These are phyloP conservation scores for Periparus ater DNA, from an alignment of 2,797 vertebrate genomes.

Conservation along the genomic window DNA sequence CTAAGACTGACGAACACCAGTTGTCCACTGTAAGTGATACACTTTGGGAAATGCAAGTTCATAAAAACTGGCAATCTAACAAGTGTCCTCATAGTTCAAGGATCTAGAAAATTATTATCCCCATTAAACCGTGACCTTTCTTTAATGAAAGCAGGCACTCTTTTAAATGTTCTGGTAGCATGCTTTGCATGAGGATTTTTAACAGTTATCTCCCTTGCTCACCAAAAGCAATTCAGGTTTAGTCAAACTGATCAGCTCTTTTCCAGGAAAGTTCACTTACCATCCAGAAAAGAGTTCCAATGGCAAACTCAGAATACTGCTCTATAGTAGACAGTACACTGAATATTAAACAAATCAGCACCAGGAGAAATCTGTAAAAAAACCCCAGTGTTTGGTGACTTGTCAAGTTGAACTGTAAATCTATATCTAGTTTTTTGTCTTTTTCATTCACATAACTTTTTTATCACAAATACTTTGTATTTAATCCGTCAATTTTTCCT, in stretches of 20 bases:
- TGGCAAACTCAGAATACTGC: constrained; percentile 88
- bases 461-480: not conserved
- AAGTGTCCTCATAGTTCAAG: not conserved
- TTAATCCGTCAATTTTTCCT: not conserved
- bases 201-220: not conserved
- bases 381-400: not conserved
- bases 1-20: not conserved
- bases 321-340: constrained; percentile 91
- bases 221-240: not conserved
- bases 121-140: not conserved
- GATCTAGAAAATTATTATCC: not conserved
- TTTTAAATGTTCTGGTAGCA: not conserved
- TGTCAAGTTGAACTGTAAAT: not conserved
- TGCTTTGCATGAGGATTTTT: not conserved
- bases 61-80: not conserved
- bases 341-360: constrained; percentile 91
- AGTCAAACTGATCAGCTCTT: not conserved
- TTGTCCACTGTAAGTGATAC: not conserved
- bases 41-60: not conserved
- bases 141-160: not conserved
- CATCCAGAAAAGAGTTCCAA: constrained; percentile 91
- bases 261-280: constrained; percentile 72
- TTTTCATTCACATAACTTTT: not conserved
- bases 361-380: constrained; percentile 84
- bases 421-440: not conserved